A percentile compares a stretch with the other conserved stretches of the same genome.
phyloP scores from a whole-genome alignment of 2,113 vertebrate species.

The Phoenicopterus ruber region DNA sequence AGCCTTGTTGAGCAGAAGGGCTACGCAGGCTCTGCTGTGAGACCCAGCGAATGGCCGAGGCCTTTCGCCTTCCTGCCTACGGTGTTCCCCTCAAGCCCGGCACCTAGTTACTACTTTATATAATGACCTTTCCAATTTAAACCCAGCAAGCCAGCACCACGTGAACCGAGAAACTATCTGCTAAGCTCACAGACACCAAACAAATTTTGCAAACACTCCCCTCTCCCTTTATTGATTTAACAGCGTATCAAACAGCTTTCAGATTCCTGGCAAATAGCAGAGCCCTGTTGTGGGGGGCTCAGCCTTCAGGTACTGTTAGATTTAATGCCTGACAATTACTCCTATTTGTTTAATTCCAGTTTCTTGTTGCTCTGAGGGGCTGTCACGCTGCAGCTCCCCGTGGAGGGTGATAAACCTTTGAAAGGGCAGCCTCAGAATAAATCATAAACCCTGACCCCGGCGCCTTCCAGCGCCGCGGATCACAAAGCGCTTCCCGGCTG shows the following conservation, averaged over 20 bases:
- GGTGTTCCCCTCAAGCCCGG: background rate
- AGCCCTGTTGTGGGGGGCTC: background rate
- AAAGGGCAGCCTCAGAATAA: background rate
- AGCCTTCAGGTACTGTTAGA: background rate
- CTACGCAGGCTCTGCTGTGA: background rate
- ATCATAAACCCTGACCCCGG: fast-evolving
- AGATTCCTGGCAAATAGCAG: background rate
- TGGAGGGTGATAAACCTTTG: background rate
- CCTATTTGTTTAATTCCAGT: background rate
- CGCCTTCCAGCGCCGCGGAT: background rate
- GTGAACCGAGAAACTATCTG: background rate
- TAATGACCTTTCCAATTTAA: background rate
- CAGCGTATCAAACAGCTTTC: background rate
- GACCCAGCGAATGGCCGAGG: fast-evolving
- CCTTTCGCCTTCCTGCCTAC: background rate
- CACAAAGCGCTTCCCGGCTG: too few relatives aligned
- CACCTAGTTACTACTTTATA: background rate
- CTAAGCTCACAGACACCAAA: background rate
- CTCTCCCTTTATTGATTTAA: background rate
- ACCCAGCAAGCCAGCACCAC: background rate
- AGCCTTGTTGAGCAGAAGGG: background rate
- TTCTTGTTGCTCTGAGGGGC: background rate
- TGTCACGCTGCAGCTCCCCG: background rate
- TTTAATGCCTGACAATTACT: background rate
- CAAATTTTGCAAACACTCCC: background rate